Conservation (phyloP, 2,113 vertebrate species). For the Procapra przewalskii region DNA sequence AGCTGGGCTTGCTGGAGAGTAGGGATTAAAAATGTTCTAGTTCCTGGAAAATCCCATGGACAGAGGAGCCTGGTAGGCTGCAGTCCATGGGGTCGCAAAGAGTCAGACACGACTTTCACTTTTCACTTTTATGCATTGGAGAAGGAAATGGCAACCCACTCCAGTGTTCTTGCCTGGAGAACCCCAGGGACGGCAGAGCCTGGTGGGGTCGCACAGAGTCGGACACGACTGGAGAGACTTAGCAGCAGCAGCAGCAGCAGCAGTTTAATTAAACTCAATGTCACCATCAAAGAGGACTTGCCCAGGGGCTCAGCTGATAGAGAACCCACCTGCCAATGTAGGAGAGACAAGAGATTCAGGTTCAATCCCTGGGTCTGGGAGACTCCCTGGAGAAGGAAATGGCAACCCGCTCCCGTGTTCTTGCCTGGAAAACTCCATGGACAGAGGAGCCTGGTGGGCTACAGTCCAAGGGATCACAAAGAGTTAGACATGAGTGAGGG, state of each 20-base stretch:
- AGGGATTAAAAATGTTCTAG: not conserved
- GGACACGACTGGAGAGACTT: too few species aligned
- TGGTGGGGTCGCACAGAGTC: too few species aligned
- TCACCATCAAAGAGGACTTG: not conserved
- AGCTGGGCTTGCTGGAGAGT: not conserved
- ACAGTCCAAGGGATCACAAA: not conserved
- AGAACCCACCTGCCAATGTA: not conserved
- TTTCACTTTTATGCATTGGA: too few species aligned
- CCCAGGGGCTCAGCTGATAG: not conserved
- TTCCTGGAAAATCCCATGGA: too few species aligned
- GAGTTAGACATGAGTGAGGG: not conserved
- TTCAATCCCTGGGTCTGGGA: not conserved
- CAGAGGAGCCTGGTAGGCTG: too few species aligned
- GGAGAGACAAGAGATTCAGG: not conserved
- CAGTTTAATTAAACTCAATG: not conserved
- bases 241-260: too few species aligned
- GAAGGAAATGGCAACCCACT: too few species aligned
- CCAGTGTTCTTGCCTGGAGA: too few species aligned
- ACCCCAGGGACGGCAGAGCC: too few species aligned
- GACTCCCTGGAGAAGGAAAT: not conserved
- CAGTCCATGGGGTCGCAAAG: too few species aligned
- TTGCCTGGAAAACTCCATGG: not conserved
- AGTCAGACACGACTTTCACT: too few species aligned
- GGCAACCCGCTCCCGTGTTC: not conserved
- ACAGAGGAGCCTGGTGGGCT: not conserved